Evolutionary conservation across 2,797 vertebrate genomes (phyloP).

Genomic region (Chiroxiphia lanceolata): DNA sequence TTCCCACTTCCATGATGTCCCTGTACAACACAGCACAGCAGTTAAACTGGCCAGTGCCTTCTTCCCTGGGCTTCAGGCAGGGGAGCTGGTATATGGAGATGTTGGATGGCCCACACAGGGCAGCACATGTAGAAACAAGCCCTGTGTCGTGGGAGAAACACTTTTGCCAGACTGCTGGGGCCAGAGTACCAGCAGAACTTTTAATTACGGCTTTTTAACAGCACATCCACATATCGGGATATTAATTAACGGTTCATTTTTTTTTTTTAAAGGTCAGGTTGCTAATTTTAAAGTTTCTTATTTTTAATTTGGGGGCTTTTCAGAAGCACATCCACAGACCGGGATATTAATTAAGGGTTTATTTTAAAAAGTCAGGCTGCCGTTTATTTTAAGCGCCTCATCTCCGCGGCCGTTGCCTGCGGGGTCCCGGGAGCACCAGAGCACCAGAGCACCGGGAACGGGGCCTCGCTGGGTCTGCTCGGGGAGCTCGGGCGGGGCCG

Average conservation of each 20-base stretch:
- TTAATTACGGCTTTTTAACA: neutral
- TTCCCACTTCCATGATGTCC: neutral
- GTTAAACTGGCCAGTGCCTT: neutral
- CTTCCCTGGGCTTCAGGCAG: fast-evolving
- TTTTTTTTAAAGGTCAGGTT: neutral
- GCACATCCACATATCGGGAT: neutral
- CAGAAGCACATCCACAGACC: neutral
- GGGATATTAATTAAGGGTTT: neutral
- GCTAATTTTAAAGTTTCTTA: neutral
- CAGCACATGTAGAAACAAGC: fast-evolving
- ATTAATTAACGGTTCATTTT: neutral
- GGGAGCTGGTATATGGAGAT: fast-evolving
- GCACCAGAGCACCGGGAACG: fast-evolving
- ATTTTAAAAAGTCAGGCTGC: neutral
- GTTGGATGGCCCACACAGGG: fast-evolving
- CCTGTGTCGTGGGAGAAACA: fast-evolving
- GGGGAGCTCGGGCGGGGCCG: neutral
- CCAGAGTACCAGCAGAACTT: neutral
- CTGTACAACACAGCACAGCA: too few species aligned
- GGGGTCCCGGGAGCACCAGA: too few species aligned
- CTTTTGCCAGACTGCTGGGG: neutral
- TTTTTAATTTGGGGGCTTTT: neutral
- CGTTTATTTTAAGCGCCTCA: neutral
- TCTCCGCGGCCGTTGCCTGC: neutral
- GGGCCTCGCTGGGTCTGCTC: fast-evolving